These are phyloP conservation scores for Ectemnius lituratus DNA, from an alignment of 2,888 invertebrate species.

Conservation along the genomic window DNA sequence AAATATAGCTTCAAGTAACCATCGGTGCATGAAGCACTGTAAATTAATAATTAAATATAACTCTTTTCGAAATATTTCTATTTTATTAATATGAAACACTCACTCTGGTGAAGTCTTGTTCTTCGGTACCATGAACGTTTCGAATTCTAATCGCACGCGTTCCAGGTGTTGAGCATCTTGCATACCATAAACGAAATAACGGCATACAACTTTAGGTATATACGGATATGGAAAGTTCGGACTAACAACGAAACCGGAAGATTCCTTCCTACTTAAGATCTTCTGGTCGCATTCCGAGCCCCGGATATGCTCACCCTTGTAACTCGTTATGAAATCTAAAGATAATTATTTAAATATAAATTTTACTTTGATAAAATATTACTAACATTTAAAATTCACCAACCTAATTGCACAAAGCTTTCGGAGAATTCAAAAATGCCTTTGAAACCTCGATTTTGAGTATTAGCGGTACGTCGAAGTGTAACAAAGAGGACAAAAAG, in stretches of 20 bases:
- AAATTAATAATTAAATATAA: neutral
- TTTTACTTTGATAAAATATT: neutral
- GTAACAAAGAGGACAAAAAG: constrained; percentile 95
- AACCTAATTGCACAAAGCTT: constrained; percentile 98
- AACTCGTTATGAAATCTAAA: constrained; percentile 93
- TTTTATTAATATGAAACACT: constrained; percentile 76
- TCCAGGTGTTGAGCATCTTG: constrained; percentile 98
- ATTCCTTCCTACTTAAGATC: constrained; percentile 95
- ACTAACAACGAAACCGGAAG: constrained; percentile 94
- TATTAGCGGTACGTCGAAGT: constrained; percentile 92
- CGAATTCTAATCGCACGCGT: constrained; percentile 93
- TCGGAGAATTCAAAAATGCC: constrained; percentile 99
- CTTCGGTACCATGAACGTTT: constrained; percentile 93
- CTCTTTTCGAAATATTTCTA: neutral
- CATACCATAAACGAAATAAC: constrained; percentile 98
- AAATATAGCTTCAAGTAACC: constrained; percentile 94
- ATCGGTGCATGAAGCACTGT: constrained; percentile 86
- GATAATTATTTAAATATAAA: neutral
- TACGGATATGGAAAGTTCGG: constrained; percentile 98
- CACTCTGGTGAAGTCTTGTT: constrained; percentile 89
- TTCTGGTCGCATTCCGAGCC: constrained; percentile 99
- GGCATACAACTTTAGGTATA: constrained; percentile 97
- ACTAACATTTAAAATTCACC: constrained; percentile 57
- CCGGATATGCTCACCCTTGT: constrained; percentile 95
- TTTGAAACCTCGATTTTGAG: constrained; percentile 98